phyloP scores from a whole-genome alignment of 2,113 vertebrate genomes.

The Anhinga rufa region DNA sequence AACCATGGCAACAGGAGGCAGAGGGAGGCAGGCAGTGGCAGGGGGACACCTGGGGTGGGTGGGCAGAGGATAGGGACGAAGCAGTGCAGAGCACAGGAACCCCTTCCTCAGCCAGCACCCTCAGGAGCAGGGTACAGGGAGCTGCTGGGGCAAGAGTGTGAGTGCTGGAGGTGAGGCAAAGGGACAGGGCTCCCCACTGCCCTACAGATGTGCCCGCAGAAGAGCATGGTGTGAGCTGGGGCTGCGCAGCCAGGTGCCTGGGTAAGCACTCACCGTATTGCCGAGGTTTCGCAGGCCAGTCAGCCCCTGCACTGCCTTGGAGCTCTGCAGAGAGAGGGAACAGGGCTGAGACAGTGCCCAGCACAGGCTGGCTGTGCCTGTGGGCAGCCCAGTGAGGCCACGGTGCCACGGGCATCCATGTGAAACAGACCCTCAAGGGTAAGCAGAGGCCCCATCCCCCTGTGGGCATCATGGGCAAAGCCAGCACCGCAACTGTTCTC shows the following conservation, averaged over 20 bases:
- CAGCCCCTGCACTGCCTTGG: conserved; percentile 88
- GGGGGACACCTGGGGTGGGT: neutral
- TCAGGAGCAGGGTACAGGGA: accelerated
- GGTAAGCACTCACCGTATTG: conserved; percentile 85
- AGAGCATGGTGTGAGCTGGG: accelerated
- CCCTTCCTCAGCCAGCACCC: neutral
- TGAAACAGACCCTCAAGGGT: neutral
- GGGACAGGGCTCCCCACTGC: neutral
- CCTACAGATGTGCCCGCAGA: neutral
- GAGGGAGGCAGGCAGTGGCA: neutral
- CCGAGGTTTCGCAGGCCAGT: conserved; percentile 93
- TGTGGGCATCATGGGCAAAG: neutral
- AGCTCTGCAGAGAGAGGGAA: conserved; percentile 77
- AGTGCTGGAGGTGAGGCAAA: accelerated
- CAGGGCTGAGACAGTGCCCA: neutral
- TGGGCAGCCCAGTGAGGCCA: neutral
- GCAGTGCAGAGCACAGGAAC: neutral
- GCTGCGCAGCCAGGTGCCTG: accelerated
- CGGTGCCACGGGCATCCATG: accelerated
- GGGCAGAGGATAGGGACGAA: neutral
- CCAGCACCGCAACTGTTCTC: neutral
- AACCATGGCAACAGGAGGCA: conserved; percentile 39
- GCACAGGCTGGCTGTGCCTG: neutral
- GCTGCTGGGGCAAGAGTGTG: accelerated
- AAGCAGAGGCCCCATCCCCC: neutral